Evolutionary conservation across 1,140 invertebrate genomes (phyloP), one percentile per base, ranked within the genome.

Genomic region (Cyclargus thomasi): DNA sequence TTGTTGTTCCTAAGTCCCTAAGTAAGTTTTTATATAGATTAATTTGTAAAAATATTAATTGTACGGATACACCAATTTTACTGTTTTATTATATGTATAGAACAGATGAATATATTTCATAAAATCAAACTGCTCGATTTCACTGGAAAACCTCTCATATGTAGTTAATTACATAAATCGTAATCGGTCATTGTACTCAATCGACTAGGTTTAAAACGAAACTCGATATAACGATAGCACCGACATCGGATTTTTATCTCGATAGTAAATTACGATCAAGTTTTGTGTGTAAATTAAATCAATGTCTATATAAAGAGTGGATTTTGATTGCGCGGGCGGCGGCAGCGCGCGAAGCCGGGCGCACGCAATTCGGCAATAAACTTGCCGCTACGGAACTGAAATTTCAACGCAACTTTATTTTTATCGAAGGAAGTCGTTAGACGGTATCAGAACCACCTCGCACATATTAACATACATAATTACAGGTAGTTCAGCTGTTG

Each of bases 381-480:
- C 81, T 84, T 88, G 82, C 82, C 85, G 76, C 85, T 77, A 82
- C 84, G 86, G 84, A 88, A 86, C 86, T 88, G 75, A 88, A 88
- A 88, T 88, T 88, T 88, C 86, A 88, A 86, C 86, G 86, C 86
- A 88, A 85, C 84, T 85, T 88, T 86, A 86, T 88, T 86, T 88
- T 86, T 88, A 86, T 86, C 86, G 78, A 83, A 85, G 86, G 86
- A 88, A 88, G 86, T 88, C 86, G 86, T 88, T 88, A 88, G 84
- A 84, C 82, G 84, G 65, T 88, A 88, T 88, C 84, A 85, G 80
- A 81, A 78, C 81, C 83, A 83, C 84, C 80, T 82, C 85, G 77
- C 78, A 79, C 80, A 76, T 85, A 88, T 88, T 88, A 88, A 86
- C 86, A 88, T 88, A 86, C 82, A 88, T 88, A 86, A 88, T 88